Evolutionary conservation across 2,888 invertebrate genomes (phyloP).

Genomic region (Empis stercorea): DNA sequence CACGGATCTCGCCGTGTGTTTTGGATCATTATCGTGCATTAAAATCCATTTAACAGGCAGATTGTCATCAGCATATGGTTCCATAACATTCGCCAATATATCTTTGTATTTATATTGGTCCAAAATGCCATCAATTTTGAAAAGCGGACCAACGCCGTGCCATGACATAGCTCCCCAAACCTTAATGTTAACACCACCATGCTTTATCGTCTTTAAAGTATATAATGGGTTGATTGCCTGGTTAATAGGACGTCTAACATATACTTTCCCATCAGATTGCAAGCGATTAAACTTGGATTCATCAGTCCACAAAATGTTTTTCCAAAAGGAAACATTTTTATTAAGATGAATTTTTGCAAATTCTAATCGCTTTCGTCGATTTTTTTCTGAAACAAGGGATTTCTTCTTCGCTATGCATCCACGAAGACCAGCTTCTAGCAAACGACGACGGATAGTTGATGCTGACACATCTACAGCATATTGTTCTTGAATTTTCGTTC

Average conservation of each 20-base stretch:
- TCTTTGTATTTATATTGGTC: constrained; percentile 2
- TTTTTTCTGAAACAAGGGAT: not conserved
- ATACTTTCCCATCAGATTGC: not conserved
- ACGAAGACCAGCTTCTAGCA: not conserved
- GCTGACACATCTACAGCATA: not conserved
- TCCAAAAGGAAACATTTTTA: not conserved
- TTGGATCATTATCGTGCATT: constrained; percentile 2
- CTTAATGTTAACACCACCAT: constrained; percentile 4
- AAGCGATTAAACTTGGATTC: constrained; percentile 4
- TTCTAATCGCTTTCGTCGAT: not conserved
- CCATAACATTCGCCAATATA: not conserved
- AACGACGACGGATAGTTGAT: not conserved
- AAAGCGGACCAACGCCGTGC: constrained; percentile 2
- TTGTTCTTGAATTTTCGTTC: not conserved
- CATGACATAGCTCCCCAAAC: constrained; percentile 3
- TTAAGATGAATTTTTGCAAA: not conserved
- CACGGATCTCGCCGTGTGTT: not conserved
- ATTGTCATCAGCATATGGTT: constrained; percentile 1
- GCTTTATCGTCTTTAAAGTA: constrained; percentile 2
- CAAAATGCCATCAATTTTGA: constrained; percentile 4
- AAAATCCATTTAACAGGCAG: not conserved
- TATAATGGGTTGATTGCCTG: not conserved
- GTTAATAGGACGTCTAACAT: not conserved
- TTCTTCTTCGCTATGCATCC: not conserved
- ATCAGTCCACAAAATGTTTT: constrained; percentile 1